Base-by-base conservation (phyloP, 1,140 invertebrate genomes). In the Drosophila lini region DNA sequence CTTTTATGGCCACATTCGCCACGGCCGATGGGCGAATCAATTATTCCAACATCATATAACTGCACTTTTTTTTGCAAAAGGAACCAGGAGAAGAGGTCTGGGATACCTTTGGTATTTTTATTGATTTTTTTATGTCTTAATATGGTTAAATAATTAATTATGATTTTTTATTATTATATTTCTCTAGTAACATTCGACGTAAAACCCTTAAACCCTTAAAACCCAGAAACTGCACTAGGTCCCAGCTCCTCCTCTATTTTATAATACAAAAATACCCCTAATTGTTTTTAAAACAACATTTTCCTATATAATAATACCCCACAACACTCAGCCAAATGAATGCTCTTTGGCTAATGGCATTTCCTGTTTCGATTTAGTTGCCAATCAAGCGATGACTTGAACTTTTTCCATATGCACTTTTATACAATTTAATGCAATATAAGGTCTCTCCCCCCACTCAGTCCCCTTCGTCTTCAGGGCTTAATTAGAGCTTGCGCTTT, bases 371-470 rank as follows among this genome's bases (percentile, higher is more conserved):
- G 56, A 64, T 71, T 69, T 69, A 68, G 64, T 69, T 58, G 75
- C 74, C 82, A 85, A 85, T 85, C 81, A 85, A 56, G 58, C 57
- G 45, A 86, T 85, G 78, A 86, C 82, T 81, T 62, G 53, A 53
- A 64, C 41, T 67, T 84, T 83, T 84, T 55, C 58, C 64, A 40
- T 55, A 40, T 55, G 60, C 80, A 80, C 53, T 80, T 70, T 68
- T 65, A 77, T 74, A 77, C 67, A 68, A 64, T 59, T 81, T 63
- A 74, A 73, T 67, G 42, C 34, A 80, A 67, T 56, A 42, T 52
- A 40, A 44, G 45, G 52, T 11, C 25, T 56, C 50, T 56, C 25
- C 45, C n/a, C 2, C 5, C 19, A 19, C 6, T 3, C 16, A 25
- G 3, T 5, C 16, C 16, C 32, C 11, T 28, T 13, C 52, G 41